A percentile compares a stretch with the other conserved stretches of the same genome.
phyloP scores from a whole-genome alignment of 2,113 vertebrate species.

The Calonectris borealis region DNA sequence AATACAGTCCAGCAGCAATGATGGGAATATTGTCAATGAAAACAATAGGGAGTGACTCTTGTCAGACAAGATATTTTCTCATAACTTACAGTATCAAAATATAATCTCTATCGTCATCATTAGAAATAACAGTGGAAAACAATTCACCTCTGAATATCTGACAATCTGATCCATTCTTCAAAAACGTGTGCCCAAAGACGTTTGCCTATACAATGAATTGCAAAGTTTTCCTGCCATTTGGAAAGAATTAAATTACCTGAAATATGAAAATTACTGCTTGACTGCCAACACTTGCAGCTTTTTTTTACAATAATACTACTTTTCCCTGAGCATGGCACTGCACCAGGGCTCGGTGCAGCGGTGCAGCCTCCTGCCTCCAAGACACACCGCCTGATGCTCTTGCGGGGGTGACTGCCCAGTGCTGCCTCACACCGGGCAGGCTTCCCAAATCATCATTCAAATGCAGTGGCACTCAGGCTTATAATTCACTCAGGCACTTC shows the following conservation, averaged over 20 bases:
- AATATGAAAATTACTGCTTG: background rate
- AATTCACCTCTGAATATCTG: background rate
- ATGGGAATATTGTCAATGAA: background rate
- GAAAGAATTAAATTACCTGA: background rate
- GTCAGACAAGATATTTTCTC: background rate
- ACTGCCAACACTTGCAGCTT: background rate
- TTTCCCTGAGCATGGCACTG: background rate
- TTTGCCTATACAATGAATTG: background rate
- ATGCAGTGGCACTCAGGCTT: background rate
- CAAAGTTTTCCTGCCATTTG: background rate
- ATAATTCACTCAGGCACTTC: background rate
- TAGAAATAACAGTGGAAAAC: background rate
- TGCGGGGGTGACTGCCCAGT: background rate
- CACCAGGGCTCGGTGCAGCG: accelerated
- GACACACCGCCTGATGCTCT: accelerated
- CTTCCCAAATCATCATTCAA: background rate
- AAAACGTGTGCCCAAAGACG: background rate
- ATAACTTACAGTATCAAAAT: background rate
- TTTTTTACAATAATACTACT: background rate
- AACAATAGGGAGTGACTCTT: background rate
- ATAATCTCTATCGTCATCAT: background rate
- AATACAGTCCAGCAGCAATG: background rate
- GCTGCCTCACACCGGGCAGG: background rate
- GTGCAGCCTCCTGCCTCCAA: background rate
- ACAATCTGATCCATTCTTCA: background rate